Percentiles rank a stretch among this genome's conserved stretches.
These are phyloP conservation scores for Damaliscus lunatus DNA, from an alignment of 2,113 vertebrate genomes.

Conservation along the genomic window DNA sequence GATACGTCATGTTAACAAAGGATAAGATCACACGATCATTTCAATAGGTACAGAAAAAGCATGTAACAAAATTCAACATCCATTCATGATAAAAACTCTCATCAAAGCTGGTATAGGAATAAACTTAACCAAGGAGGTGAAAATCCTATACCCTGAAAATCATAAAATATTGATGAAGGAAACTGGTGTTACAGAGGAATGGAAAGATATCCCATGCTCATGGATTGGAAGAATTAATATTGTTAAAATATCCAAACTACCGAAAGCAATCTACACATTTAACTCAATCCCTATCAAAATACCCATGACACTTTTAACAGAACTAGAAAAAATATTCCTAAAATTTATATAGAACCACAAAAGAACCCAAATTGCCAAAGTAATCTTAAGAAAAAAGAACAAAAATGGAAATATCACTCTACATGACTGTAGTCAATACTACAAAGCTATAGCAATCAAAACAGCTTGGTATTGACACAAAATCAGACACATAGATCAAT, in stretches of 20 bases:
- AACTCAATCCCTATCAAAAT: background rate
- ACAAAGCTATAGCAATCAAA: background rate
- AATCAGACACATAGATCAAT: background rate
- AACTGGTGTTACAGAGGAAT: background rate
- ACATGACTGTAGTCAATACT: background rate
- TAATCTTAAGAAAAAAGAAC: background rate
- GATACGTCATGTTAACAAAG: background rate
- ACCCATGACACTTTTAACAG: background rate
- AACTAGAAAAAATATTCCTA: background rate
- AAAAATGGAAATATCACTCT: background rate
- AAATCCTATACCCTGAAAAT: background rate
- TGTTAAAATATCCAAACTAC: background rate
- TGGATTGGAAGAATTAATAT: background rate
- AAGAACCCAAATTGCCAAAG: background rate
- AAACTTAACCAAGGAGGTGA: background rate
- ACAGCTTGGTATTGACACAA: background rate
- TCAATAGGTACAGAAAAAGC: background rate
- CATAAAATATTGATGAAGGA: background rate
- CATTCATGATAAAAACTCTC: background rate
- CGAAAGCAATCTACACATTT: background rate
- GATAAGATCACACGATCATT: background rate
- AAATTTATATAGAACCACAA: background rate
- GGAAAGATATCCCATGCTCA: background rate
- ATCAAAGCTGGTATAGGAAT: background rate
- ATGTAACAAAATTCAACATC: background rate